Evolutionary conservation across 2,113 vertebrate genomes (phyloP).

Genomic region (Dipodomys stephensi): DNA sequence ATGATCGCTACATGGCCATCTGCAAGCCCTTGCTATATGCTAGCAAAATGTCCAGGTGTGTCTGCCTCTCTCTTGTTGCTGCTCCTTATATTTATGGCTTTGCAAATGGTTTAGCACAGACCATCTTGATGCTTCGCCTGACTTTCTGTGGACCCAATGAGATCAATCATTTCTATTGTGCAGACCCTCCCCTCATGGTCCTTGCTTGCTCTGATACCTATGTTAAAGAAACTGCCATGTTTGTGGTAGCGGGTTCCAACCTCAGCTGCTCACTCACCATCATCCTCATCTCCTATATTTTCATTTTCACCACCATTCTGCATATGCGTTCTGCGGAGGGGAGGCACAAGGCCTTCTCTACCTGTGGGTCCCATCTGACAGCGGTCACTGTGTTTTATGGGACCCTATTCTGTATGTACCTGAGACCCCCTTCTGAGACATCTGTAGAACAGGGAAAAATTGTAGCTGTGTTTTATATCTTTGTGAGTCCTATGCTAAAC

Average conservation of each 20-base stretch:
- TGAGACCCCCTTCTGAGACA: slow-evolving; percentile 57
- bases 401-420: slow-evolving; percentile 72
- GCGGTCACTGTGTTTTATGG: slow-evolving; percentile 75
- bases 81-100: slow-evolving; percentile 74
- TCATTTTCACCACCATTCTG: slow-evolving; percentile 69
- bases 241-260: slow-evolving; percentile 65
- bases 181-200: slow-evolving; percentile 83
- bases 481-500: slow-evolving; percentile 79
- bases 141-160: slow-evolving; percentile 84
- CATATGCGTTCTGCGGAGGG: slow-evolving; percentile 68
- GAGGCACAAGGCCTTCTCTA: slow-evolving; percentile 74
- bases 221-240: slow-evolving; percentile 78
- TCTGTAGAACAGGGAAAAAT: slow-evolving; percentile 73
- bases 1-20: slow-evolving; percentile 87
- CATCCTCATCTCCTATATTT: slow-evolving; percentile 69
- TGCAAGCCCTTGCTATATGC: slow-evolving; percentile 85
- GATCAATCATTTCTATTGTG: slow-evolving; percentile 85
- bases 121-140: slow-evolving; percentile 76
- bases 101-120: slow-evolving; percentile 73
- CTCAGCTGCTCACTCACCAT: slow-evolving; percentile 71
- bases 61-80: slow-evolving; percentile 60
- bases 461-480: slow-evolving; percentile 75
- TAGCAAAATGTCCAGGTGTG: slow-evolving; percentile 80
- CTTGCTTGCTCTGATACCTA: slow-evolving; percentile 80
- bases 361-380: slow-evolving; percentile 75